Evolutionary conservation across 2,113 vertebrate species (phyloP), one percentile per base, ranked within the genome.

Genomic region (Plectropomus leopardus): DNA sequence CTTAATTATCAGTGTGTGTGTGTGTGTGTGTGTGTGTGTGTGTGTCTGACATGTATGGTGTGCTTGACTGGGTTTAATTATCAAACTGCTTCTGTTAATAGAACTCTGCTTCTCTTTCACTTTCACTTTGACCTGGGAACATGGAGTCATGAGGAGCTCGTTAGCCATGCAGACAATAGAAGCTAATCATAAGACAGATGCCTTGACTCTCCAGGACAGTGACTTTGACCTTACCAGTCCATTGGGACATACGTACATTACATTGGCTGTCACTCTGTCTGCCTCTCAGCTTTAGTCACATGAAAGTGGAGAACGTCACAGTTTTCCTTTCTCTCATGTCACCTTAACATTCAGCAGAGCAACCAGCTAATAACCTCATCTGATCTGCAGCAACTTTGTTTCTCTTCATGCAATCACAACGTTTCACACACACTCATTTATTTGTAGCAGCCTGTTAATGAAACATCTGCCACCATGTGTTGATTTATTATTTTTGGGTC

Each of bases 61-160:
- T 26, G 70, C 70, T 58, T 64, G 24, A 69, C 50, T 74, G 42
- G 8, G 9, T 78, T 74, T 64, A 69, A 74, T 84, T 70, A 74
- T 69, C 11, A 69, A 36, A 73, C 21, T 58, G 21, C 64, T 74
- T 76, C 44, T 69, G 66, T 51, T 13, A 73, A 28, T 19, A 55
- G 64, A 74, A 44, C 55, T 64, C 15, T 14, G 57, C 32, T 44
- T 63, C 50, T 58, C 80, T 83, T 72, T 71, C 54, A 66, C 47
- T 61, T 72, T 67, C 4, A 14, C 40, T 76, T 63, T 69, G 64
- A 44, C 69, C 30, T 2, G 45, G 1, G 21, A 30, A 58, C 57
- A 34, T 32, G 28, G 7, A 53, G 45, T 72, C 32, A 79, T 28
- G 32, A 84, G 28, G 34, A 51, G 50, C 57, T 57, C 2, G 17